Conservation (phyloP, 2,113 vertebrate species). For the Puffinus mauretanicus region DNA sequence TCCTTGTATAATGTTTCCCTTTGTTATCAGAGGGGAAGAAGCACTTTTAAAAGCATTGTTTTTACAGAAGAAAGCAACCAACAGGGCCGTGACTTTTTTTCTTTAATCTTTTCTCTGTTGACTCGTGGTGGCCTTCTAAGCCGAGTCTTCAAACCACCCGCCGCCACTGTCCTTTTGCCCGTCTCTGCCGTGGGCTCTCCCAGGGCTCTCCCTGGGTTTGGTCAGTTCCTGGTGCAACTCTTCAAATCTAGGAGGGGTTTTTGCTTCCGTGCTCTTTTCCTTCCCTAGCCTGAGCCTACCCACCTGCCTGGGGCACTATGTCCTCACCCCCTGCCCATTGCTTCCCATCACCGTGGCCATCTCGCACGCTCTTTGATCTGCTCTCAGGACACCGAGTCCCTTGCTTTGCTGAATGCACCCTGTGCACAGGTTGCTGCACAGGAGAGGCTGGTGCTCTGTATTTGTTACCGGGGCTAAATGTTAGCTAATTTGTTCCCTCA, state of each 20-base stretch:
- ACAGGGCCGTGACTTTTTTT: neutral
- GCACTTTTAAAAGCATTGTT: neutral
- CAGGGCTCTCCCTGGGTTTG: neutral
- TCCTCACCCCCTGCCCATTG: fast-evolving
- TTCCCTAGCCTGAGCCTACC: neutral
- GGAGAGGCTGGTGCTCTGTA: neutral
- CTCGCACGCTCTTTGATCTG: neutral
- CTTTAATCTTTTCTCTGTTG: neutral
- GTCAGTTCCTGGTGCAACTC: neutral
- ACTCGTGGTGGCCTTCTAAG: neutral
- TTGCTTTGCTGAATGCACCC: neutral
- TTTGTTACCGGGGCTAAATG: neutral
- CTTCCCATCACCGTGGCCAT: neutral
- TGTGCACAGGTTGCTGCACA: neutral
- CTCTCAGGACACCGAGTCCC: neutral
- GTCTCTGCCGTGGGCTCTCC: neutral
- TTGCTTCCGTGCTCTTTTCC: neutral
- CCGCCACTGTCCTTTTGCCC: fast-evolving
- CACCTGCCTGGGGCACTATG: neutral
- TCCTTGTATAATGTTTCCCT: neutral
- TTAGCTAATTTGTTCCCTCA: neutral
- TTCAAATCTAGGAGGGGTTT: neutral
- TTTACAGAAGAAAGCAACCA: neutral
- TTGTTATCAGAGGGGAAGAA: neutral
- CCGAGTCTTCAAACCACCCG: neutral